Evolutionary conservation across 2,113 vertebrate species (phyloP).

Genomic region (Rutilus rutilus): DNA sequence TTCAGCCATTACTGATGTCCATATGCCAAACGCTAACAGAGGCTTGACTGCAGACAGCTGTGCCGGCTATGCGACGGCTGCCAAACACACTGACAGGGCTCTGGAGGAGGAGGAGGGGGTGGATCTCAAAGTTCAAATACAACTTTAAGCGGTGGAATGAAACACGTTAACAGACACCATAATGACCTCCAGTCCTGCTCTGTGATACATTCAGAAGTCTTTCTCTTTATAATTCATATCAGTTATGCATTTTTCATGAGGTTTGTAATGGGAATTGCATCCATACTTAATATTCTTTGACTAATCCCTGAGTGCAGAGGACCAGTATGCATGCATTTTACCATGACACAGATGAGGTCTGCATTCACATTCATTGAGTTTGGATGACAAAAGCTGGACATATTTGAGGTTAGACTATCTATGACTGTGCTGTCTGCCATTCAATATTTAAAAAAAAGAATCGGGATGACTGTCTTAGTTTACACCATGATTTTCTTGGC

Average conservation of each 20-base stretch:
- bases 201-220: conserved; percentile 36
- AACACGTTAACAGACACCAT: conserved; percentile 34
- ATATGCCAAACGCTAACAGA: conserved; percentile 25
- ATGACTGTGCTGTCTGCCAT: background rate
- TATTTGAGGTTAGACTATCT: background rate
- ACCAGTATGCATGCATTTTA: conserved; percentile 16
- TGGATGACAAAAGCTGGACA: conserved; percentile 6
- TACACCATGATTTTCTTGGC: conserved; percentile 4
- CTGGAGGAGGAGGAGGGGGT: background rate
- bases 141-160: conserved; percentile 38
- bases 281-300: conserved; percentile 50
- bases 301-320: conserved; percentile 38
- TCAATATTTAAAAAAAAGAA: background rate
- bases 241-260: conserved; percentile 56
- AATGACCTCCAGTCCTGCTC: conserved; percentile 43
- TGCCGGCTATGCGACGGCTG: conserved; percentile 30
- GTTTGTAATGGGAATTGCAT: conserved; percentile 54
- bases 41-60: conserved; percentile 32
- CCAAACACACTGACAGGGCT: conserved; percentile 25
- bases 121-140: conserved; percentile 35
- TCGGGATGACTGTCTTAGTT: background rate
- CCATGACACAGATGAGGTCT: conserved; percentile 29
- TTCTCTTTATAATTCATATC: conserved; percentile 51
- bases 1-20: conserved; percentile 21
- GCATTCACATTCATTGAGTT: background rate